Percentiles rank a stretch among this genome's conserved stretches.
phyloP scores from a whole-genome alignment of 1,140 invertebrate genomes.

The Pseudomyrmex pallidus region DNA sequence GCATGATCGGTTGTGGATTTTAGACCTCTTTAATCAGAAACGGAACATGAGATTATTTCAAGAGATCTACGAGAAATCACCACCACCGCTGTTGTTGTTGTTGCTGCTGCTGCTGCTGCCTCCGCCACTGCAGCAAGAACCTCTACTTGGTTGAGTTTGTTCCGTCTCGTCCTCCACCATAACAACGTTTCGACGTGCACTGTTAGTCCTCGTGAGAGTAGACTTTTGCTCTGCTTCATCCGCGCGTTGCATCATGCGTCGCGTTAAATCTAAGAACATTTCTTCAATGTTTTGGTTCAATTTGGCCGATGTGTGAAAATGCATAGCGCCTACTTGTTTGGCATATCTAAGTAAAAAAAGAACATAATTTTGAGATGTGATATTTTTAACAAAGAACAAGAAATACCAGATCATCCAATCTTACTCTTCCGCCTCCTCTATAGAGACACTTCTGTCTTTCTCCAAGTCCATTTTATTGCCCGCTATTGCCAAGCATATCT shows the following conservation, averaged over 20 bases:
- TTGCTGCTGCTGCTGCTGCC: background rate
- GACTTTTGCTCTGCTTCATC: slow-evolving; percentile 84
- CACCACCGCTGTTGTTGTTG: slow-evolving; percentile 36
- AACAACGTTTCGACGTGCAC: slow-evolving; percentile 86
- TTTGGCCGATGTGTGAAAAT: slow-evolving; percentile 98
- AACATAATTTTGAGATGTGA: no score
- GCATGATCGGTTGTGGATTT: slow-evolving; percentile 30
- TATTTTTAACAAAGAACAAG: no score
- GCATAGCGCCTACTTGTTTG: slow-evolving; percentile 95
- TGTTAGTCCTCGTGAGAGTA: slow-evolving; percentile 85
- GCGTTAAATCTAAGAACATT: slow-evolving; percentile 94
- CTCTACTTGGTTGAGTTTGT: slow-evolving; percentile 76
- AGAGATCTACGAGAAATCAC: slow-evolving; percentile 75
- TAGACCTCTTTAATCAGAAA: slow-evolving; percentile 51
- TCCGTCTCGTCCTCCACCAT: slow-evolving; percentile 87
- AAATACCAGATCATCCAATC: slow-evolving; percentile 75
- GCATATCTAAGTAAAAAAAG: slow-evolving; percentile 89
- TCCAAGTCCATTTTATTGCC: slow-evolving; percentile 99
- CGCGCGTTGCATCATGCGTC: slow-evolving; percentile 87
- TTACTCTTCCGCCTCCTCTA: slow-evolving; percentile 95
- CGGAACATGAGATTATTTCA: slow-evolving; percentile 71
- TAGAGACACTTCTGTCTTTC: slow-evolving; percentile 93
- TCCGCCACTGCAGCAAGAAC: slow-evolving; percentile 80
- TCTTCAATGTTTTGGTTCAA: slow-evolving; percentile 96
- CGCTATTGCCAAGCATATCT: slow-evolving; percentile 96